These are phyloP conservation scores for Caerostris darwini DNA, from an alignment of 1,140 invertebrate species.

Conservation along the genomic window DNA sequence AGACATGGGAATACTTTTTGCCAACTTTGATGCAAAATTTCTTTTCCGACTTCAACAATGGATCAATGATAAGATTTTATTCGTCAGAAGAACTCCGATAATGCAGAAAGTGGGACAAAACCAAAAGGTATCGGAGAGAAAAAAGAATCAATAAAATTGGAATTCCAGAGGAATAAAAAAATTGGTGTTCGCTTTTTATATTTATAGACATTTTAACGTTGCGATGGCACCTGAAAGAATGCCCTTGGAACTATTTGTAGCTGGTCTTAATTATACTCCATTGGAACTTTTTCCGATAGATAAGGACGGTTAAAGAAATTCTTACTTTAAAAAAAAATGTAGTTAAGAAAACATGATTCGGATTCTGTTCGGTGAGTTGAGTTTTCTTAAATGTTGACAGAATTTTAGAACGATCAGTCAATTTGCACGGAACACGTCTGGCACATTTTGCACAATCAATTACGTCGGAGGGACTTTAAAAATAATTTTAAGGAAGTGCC, in stretches of 20 bases:
- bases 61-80: background rate
- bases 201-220: conserved; percentile 17
- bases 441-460: conserved; percentile 6
- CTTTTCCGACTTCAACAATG: background rate
- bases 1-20: background rate
- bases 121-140: background rate
- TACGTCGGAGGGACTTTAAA: background rate
- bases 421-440: background rate
- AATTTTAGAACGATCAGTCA: background rate
- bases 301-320: background rate
- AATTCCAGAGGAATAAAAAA: background rate
- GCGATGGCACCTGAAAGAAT: background rate
- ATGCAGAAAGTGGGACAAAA: background rate
- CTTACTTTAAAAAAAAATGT: background rate
- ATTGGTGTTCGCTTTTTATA: background rate
- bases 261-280: conserved; percentile 28
- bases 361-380: background rate
- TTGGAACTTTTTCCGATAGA: background rate
- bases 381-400: background rate
- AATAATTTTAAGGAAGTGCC: background rate
- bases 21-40: background rate
- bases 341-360: conserved; percentile 2
- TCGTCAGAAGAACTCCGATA: background rate
- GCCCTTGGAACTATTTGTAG: conserved; percentile 4
- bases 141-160: conserved; percentile 40